Evolutionary conservation across 2,888 invertebrate genomes (phyloP).

Genomic region (Allygus modestus): DNA sequence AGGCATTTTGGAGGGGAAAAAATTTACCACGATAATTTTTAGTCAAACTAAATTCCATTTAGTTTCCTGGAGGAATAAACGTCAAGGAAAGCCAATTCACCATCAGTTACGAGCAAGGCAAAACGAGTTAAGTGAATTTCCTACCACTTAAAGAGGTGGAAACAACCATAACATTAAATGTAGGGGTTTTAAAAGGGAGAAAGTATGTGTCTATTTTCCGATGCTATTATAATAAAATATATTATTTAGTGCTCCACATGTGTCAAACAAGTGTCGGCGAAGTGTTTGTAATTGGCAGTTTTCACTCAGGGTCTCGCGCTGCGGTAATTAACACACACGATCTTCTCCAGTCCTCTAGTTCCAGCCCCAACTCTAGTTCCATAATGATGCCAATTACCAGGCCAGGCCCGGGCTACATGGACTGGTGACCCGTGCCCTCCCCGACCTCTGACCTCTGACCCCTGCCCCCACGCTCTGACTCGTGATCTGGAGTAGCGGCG

Average conservation of each 20-base stretch:
- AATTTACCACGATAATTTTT: too few species aligned
- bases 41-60: too few species aligned
- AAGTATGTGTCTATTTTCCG: too few species aligned
- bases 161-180: too few species aligned
- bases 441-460: slow-evolving; percentile 9
- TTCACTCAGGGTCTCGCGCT: slow-evolving; percentile 26
- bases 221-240: not conserved
- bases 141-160: too few species aligned
- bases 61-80: too few species aligned
- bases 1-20: too few species aligned
- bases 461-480: not conserved
- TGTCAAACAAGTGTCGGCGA: not conserved
- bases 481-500: slow-evolving; percentile 34
- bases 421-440: slow-evolving; percentile 20
- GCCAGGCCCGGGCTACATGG: not conserved
- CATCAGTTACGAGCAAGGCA: too few species aligned
- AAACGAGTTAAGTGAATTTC: too few species aligned
- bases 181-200: too few species aligned
- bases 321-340: slow-evolving; percentile 11
- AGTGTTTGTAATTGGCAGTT: slow-evolving; percentile 1
- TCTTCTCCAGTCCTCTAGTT: not conserved
- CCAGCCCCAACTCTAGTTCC: slow-evolving; percentile 29
- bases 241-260: not conserved
- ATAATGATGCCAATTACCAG: slow-evolving; percentile 48
- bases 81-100: not conserved